Conservation (phyloP, 1,140 invertebrate genomes). For the Diorhabda elongata region DNA sequence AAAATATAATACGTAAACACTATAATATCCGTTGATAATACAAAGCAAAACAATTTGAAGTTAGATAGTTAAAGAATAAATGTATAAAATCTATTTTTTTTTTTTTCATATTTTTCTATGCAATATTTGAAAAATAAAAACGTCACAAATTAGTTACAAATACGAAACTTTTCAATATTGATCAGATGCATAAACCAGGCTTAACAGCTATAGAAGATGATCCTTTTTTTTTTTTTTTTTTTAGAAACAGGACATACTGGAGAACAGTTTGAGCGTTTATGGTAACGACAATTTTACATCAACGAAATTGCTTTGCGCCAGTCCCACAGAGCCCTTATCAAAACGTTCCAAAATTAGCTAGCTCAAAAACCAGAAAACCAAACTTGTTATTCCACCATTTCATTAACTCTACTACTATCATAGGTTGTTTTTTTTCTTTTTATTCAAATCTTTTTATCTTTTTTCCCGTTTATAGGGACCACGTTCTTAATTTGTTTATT, state of each 20-base stretch:
- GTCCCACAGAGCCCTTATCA: conserved; percentile 40
- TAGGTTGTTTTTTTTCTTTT: conserved; percentile 5
- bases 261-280: conserved; percentile 42
- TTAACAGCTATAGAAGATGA: too few species aligned
- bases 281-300: conserved; percentile 28
- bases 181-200: too few species aligned
- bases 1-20: too few species aligned
- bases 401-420: conserved; percentile 5
- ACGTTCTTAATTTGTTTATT: neutral
- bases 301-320: conserved; percentile 42
- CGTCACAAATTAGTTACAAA: too few species aligned
- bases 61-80: too few species aligned
- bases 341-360: conserved; percentile 47
- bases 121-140: too few species aligned
- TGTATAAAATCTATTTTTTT: too few species aligned
- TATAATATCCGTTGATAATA: too few species aligned
- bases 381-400: conserved; percentile 1
- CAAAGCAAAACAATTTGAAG: too few species aligned
- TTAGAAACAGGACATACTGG: conserved; percentile 44
- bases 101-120: too few species aligned
- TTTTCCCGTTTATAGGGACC: conserved; percentile 22
- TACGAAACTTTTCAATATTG: too few species aligned
- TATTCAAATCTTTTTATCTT: conserved; percentile 7
- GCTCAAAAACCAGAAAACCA: conserved; percentile 29
- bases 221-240: conserved; percentile 11